Evolutionary conservation across 2,797 vertebrate genomes (phyloP).

Genomic region (Pantherophis vulpinus): DNA sequence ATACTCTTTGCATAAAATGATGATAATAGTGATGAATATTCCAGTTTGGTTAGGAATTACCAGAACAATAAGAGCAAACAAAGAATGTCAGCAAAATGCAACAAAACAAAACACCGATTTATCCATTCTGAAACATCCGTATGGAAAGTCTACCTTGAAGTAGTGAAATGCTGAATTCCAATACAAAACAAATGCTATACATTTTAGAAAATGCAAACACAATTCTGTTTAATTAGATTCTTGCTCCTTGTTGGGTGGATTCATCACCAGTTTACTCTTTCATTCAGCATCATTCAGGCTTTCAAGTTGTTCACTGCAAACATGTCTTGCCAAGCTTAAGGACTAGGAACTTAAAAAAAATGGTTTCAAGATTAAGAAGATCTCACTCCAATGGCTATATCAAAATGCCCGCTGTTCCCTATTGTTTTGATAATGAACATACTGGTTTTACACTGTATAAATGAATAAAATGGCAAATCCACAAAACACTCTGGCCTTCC

Average conservation of each 20-base stretch:
- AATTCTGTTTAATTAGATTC: background rate
- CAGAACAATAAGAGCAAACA: background rate
- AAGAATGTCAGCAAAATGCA: background rate
- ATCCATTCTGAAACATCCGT: background rate
- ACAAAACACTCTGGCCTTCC: background rate
- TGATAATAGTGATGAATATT: background rate
- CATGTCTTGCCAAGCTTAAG: background rate
- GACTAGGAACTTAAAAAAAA: background rate
- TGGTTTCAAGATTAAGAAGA: background rate
- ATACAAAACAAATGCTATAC: background rate
- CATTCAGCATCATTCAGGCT: background rate
- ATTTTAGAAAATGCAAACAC: background rate
- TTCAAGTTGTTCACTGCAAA: background rate
- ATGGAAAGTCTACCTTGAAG: background rate
- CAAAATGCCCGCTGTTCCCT: background rate
- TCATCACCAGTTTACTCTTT: background rate
- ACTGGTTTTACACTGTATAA: background rate
- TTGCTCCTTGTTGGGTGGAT: background rate
- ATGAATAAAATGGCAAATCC: background rate
- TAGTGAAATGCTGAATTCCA: background rate
- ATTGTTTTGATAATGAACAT: background rate
- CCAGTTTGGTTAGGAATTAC: background rate
- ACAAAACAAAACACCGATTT: background rate
- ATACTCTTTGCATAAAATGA: background rate
- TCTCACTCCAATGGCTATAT: background rate